Evolutionary conservation across 2,888 invertebrate species (phyloP).

Genomic region (Morinoia aosen): DNA sequence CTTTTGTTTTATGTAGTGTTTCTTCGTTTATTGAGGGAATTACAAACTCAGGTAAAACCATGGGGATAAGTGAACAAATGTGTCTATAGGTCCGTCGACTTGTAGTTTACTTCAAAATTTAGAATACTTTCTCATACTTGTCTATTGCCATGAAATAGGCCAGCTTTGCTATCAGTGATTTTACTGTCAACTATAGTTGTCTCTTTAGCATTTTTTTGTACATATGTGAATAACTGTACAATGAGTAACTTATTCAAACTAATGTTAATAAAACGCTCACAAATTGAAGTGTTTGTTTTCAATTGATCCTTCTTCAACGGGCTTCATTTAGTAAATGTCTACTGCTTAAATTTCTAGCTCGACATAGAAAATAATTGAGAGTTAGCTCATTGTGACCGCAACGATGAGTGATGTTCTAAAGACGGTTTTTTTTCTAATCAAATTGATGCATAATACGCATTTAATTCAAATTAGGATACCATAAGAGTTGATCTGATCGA

Average conservation of each 20-base stretch:
- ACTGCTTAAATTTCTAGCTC: not conserved
- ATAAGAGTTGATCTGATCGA: no score
- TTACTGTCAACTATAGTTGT: not conserved
- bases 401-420: no score
- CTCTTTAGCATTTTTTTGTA: not conserved
- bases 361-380: not conserved
- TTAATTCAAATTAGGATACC: no score
- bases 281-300: not conserved
- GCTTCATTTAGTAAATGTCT: not conserved
- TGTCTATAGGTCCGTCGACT: no score
- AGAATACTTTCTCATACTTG: not conserved
- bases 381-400: not conserved
- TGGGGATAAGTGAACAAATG: no score
- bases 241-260: constrained; percentile 45
- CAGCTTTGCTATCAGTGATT: not conserved
- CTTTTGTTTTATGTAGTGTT: no score
- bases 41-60: no score
- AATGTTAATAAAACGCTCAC: constrained; percentile 47
- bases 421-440: no score
- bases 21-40: no score
- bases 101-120: not conserved
- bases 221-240: constrained; percentile 51
- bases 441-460: no score
- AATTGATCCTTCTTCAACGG: not conserved
- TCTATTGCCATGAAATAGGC: not conserved